phyloP scores from a whole-genome alignment of 2,888 invertebrate species.

The Pachliopta kotzebuea region DNA sequence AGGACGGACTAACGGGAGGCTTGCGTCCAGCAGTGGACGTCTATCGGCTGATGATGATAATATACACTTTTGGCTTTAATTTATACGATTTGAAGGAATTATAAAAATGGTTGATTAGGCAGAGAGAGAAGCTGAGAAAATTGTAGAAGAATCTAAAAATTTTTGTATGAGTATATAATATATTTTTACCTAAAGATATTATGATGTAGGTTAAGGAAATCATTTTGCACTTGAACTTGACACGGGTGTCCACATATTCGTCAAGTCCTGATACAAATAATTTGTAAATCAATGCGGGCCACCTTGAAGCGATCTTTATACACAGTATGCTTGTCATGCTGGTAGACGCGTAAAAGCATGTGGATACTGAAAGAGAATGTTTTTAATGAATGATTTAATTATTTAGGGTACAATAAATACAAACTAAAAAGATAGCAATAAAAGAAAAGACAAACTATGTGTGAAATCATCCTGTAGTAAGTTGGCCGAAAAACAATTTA shows the following conservation, averaged over 20 bases:
- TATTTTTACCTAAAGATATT: slow-evolving; percentile 6
- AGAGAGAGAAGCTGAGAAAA: background rate
- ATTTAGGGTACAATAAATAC: background rate
- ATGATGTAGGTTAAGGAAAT: slow-evolving; percentile 11
- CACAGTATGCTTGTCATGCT: slow-evolving; percentile 2
- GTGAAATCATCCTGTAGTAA: too few relatives aligned
- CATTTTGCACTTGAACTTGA: slow-evolving; percentile 11
- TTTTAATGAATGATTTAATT: background rate
- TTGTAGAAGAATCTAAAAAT: background rate
- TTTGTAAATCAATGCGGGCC: slow-evolving; percentile 15
- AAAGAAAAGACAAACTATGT: too few relatives aligned
- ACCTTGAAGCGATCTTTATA: slow-evolving; percentile 9
- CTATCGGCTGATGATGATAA: too few relatives aligned
- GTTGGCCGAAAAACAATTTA: too few relatives aligned
- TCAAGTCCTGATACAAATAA: slow-evolving; percentile 13
- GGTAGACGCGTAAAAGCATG: slow-evolving; percentile 14
- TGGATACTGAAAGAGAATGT: slow-evolving; percentile 14
- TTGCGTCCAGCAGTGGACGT: too few relatives aligned
- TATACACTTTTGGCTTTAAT: too few relatives aligned
- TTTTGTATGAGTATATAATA: too few relatives aligned
- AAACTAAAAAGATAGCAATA: too few relatives aligned
- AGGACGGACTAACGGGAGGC: too few relatives aligned
- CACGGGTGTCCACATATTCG: slow-evolving; percentile 3
- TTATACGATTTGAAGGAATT: background rate
- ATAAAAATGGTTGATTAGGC: background rate